Percentiles rank a stretch among this genome's conserved stretches.
Evolutionary conservation across 2,797 vertebrate species (phyloP).

Genomic region (Hyperoplus lanceolatus): DNA sequence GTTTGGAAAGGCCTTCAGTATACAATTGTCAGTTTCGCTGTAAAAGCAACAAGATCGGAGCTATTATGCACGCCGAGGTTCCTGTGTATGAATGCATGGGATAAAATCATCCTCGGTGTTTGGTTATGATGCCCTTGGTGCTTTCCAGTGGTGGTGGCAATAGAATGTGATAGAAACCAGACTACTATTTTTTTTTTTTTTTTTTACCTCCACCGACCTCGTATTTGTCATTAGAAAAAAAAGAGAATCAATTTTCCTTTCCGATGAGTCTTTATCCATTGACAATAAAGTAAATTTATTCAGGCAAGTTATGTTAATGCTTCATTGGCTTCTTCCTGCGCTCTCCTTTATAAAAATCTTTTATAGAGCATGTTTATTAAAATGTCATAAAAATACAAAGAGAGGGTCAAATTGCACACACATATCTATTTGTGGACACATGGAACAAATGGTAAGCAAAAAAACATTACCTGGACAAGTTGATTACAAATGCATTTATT

Average conservation of each 20-base stretch:
- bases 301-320: constrained; percentile 40
- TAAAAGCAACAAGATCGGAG: constrained; percentile 35
- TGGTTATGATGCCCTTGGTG: constrained; percentile 16
- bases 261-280: constrained; percentile 17
- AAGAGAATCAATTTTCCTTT: constrained; percentile 22
- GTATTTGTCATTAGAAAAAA: constrained; percentile 2
- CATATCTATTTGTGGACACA: constrained; percentile 26
- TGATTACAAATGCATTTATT: constrained; percentile 32
- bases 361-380: constrained; percentile 24
- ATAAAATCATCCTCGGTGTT: constrained; percentile 40
- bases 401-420: constrained; percentile 4
- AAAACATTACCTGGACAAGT: constrained; percentile 30
- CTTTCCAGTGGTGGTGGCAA: constrained; percentile 21
- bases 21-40: constrained; percentile 39
- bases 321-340: constrained; percentile 9
- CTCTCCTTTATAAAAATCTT: constrained; percentile 10
- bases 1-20: constrained; percentile 55
- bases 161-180: constrained; percentile 28
- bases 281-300: constrained; percentile 35
- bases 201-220: not conserved
- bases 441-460: constrained; percentile 29
- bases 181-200: too few species aligned
- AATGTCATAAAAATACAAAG: not conserved
- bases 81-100: constrained; percentile 26
- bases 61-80: constrained; percentile 37